These are phyloP conservation scores for Nibea albiflora DNA, from an alignment of 2,113 vertebrate genomes.

Conservation along the genomic window DNA sequence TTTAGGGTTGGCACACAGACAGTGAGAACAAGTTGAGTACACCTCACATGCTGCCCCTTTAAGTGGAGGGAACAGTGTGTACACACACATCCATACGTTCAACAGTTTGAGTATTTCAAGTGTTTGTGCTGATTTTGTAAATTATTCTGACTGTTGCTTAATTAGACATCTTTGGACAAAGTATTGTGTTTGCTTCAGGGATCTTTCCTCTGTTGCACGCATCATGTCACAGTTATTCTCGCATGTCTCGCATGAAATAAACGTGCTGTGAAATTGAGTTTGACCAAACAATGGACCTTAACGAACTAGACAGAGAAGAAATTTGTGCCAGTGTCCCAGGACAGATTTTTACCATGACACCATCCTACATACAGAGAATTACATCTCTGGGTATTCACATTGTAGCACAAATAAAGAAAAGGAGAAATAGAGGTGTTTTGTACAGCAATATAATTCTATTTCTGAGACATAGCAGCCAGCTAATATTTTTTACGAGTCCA, in stretches of 20 bases:
- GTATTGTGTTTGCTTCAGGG: constrained; percentile 8
- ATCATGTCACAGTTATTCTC: constrained; percentile 17
- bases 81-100: constrained; percentile 25
- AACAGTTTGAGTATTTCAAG: constrained; percentile 6
- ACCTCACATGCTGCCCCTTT: constrained; percentile 21
- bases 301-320: constrained; percentile 15
- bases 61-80: not conserved
- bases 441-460: not conserved
- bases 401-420: not conserved
- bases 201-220: not conserved
- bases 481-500: too few relatives aligned
- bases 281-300: constrained; percentile 14
- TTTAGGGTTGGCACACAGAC: constrained; percentile 46
- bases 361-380: not conserved
- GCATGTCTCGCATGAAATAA: constrained; percentile 16
- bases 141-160: not conserved
- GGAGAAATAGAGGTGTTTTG: not conserved
- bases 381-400: not conserved
- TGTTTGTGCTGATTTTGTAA: constrained; percentile 3
- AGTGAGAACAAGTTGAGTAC: constrained; percentile 41
- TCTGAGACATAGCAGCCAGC: too few relatives aligned
- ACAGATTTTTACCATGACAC: constrained; percentile 9
- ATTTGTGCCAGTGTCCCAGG: not conserved
- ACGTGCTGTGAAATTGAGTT: constrained; percentile 37
- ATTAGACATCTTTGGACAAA: constrained; percentile 12